Evolutionary conservation across 2,113 vertebrate species (phyloP), one percentile per base, ranked within the genome.

Genomic region (Brienomyrus brachyistius): DNA sequence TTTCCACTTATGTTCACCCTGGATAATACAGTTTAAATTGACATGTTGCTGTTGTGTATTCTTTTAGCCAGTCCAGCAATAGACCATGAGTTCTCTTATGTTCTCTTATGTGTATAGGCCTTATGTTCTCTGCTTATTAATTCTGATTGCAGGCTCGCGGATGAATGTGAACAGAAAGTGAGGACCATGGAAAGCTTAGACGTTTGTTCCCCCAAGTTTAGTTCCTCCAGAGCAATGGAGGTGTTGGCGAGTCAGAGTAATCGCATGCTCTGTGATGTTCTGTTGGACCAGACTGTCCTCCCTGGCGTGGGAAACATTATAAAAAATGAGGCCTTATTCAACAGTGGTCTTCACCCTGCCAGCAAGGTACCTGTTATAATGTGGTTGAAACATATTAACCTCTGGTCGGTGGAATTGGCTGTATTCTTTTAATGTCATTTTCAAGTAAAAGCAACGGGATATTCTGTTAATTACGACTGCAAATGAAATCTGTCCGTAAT

Each of bases 241-340:
- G 96, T 95, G 83, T 93, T 98, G 51, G 96, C 94, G 91, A 95
- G 93, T 77, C 97, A 98, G 50, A 89, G 92, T 2, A 62, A 83
- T 4, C 96, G 96, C 83, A 97, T 98, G 97, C 93, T 99, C 23
- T 98, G 98, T 91, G 98, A 99, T 82, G 96, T 98, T 90, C 94
- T 99, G 84, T 91, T 99, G 89, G 98, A 99, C 94, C 98, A 99
- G 94, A 91, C 94, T 54, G 94, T 99, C 74, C 94, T 99, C 92
- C 98, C 98, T 0, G 98, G 98, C 50, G 97, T 99, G 0, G 98
- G 98, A 88, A 99, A 99, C 93, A 99, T 99, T 92, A 99, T 99
- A 93, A 99, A 97, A 95, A 99, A 98, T 17, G 98, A 99, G 95
- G 97, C 97, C 11, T 95, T 99, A 13, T 98, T 98, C 93, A 97